Base-by-base conservation (phyloP, 1,140 invertebrate genomes). In the Antheraea pernyi region DNA sequence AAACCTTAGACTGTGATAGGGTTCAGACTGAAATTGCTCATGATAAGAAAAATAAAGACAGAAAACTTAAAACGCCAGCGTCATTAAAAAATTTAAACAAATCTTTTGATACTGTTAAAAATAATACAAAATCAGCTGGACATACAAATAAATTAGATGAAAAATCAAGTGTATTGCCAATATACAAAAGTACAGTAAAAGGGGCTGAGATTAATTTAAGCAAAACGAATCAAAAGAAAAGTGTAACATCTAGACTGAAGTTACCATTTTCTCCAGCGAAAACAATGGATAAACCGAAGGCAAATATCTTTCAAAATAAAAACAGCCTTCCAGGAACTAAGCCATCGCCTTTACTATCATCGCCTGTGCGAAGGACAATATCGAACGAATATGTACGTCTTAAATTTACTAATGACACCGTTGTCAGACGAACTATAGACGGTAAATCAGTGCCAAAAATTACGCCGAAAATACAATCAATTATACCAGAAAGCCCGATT, bases 401-500 rank as follows among this genome's bases (percentile, higher is more conserved):
- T 39, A 91, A 91, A 72, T 93, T 92, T 74, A 75, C 77, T 8
- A 88, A 88, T 59, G 86, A 89, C 65, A 91, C 86, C 53, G 83
- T 88, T 37, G 73, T 88, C 13, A 77, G 89, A 61, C 78, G 88
- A 60, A 91, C 85, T 67, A 91, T 89, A 22, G 86, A 89, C 37
- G 90, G 90, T 5, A 91, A 85, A 77, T 88, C 85, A 19, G 76
- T 90, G 62, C 88, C 88, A 72, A 89, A 91, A 72, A 91, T 89
- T 39, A 85, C 89, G 19, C 87, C 88, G 37, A 93, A 91, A 83
- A 90, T 93, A 68, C 91, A 91, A 58, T 92, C 91, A 11, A 93
- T 91, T 66, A 92, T 93, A 74, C 92, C 92, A 7, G 90, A 92
- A 75, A 93, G 91, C 70, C 91, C 91, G 7, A 76, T 92, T n/a